phyloP scores from a whole-genome alignment of 2,888 invertebrate species.

The Cryptus viduatorius region DNA sequence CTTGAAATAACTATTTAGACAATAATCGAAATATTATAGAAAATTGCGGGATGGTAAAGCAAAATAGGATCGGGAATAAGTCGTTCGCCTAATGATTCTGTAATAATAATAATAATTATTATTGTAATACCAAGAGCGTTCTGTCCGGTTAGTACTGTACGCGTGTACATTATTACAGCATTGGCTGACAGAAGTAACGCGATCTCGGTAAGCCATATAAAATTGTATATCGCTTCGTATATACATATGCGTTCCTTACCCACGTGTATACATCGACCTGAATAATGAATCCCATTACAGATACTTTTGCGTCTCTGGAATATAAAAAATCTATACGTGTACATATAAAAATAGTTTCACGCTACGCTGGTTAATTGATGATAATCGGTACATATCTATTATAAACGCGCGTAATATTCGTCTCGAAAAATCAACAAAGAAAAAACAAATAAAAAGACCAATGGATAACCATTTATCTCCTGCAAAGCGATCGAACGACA shows the following conservation, averaged over 20 bases:
- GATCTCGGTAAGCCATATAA: neutral
- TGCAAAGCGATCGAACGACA: slow-evolving; percentile 25
- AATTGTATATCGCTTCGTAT: slow-evolving; percentile 14
- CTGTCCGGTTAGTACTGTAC: slow-evolving; percentile 18
- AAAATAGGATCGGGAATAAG: neutral
- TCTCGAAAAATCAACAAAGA: neutral
- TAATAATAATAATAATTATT: neutral
- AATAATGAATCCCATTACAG: slow-evolving; percentile 8
- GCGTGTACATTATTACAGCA: slow-evolving; percentile 4
- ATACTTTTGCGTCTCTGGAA: neutral
- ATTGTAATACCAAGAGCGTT: slow-evolving; percentile 23
- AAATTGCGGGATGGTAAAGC: neutral
- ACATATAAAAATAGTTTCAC: slow-evolving; percentile 20
- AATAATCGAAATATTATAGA: neutral
- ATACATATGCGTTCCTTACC: slow-evolving; percentile 7
- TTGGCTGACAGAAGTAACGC: neutral
- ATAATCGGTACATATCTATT: slow-evolving; percentile 41
- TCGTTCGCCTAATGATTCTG: neutral
- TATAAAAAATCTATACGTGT: slow-evolving; percentile 4
- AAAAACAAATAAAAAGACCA: neutral
- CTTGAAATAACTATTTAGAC: neutral
- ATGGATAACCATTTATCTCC: neutral
- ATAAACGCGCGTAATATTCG: slow-evolving; percentile 6
- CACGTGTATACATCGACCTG: slow-evolving; percentile 6
- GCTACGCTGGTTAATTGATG: neutral